Conservation (phyloP, 2,797 vertebrate species). For the Chelmon rostratus region DNA sequence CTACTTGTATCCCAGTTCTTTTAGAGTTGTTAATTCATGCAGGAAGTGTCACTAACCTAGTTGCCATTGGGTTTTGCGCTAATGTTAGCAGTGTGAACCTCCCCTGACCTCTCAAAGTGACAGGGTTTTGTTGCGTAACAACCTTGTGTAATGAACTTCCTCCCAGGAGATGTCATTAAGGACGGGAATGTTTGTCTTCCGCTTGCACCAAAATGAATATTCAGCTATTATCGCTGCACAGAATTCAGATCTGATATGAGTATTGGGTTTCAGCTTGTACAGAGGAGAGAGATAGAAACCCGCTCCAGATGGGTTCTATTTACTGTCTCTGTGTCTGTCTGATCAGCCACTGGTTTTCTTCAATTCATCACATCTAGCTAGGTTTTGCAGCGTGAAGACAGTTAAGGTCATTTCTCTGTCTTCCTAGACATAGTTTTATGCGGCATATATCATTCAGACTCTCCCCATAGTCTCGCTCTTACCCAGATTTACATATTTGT, state of each 20-base stretch:
- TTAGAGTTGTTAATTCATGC: slow-evolving; percentile 63
- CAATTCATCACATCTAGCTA: slow-evolving; percentile 55
- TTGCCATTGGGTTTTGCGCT: slow-evolving; percentile 68
- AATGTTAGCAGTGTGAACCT: slow-evolving; percentile 80
- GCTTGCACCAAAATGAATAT: slow-evolving; percentile 82
- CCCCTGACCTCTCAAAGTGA: slow-evolving; percentile 81
- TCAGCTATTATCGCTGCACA: slow-evolving; percentile 77
- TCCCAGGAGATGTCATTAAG: slow-evolving; percentile 84
- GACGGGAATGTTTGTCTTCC: slow-evolving; percentile 85
- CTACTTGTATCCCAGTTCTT: slow-evolving; percentile 58
- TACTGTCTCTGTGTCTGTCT: slow-evolving; percentile 53
- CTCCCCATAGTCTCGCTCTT: slow-evolving; percentile 39
- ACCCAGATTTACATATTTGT: slow-evolving; percentile 78
- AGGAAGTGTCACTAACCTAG: slow-evolving; percentile 74
- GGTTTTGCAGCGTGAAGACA: slow-evolving; percentile 46
- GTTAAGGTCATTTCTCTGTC: slow-evolving; percentile 52
- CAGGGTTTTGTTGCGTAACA: slow-evolving; percentile 81
- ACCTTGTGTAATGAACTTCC: slow-evolving; percentile 83
- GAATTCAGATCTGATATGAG: slow-evolving; percentile 78
- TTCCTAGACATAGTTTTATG: slow-evolving; percentile 61
- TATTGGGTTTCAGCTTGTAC: slow-evolving; percentile 68
- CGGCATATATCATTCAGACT: slow-evolving; percentile 53
- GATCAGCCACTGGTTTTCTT: slow-evolving; percentile 55
- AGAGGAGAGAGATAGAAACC: slow-evolving; percentile 60
- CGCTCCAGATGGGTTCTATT: slow-evolving; percentile 69